Evolutionary conservation across 2,888 invertebrate species (phyloP).

Genomic region (Cosmia trapezina): DNA sequence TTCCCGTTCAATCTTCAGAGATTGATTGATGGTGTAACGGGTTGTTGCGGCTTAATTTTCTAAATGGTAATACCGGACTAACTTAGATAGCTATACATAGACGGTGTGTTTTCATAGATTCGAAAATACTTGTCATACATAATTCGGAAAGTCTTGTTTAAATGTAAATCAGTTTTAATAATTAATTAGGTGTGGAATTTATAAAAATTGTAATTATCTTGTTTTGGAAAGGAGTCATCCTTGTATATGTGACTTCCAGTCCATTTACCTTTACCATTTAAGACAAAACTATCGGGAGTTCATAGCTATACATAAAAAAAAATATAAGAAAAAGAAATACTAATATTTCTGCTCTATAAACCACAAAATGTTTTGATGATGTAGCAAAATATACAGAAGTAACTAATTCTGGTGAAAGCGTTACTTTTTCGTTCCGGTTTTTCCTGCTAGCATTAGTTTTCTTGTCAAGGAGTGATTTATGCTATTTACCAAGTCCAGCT

Average conservation of each 20-base stretch:
- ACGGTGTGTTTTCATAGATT: slow-evolving; percentile 13
- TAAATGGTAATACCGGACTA: slow-evolving; percentile 26
- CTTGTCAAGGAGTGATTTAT: slow-evolving; percentile 45
- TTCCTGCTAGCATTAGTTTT: slow-evolving; percentile 29
- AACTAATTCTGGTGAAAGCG: slow-evolving; percentile 29
- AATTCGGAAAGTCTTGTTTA: slow-evolving; percentile 11
- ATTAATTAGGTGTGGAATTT: not conserved
- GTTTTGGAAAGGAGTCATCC: slow-evolving; percentile 2
- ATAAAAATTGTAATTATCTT: slow-evolving; percentile 5
- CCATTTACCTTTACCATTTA: slow-evolving; percentile 8
- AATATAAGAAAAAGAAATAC: not conserved
- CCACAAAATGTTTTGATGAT: slow-evolving; percentile 32
- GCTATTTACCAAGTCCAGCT: slow-evolving; percentile 36
- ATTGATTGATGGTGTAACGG: slow-evolving; percentile 45
- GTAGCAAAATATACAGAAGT: slow-evolving; percentile 23
- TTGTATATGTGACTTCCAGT: not conserved
- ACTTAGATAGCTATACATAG: slow-evolving; percentile 18
- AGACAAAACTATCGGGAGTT: too few relatives aligned
- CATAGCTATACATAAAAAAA: not conserved
- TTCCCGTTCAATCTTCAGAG: slow-evolving; percentile 39
- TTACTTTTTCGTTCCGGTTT: slow-evolving; percentile 32
- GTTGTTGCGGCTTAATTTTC: slow-evolving; percentile 28
- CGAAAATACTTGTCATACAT: too few relatives aligned
- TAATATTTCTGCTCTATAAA: not conserved
- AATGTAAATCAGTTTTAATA: slow-evolving; percentile 20